phyloP scores from a whole-genome alignment of 2,888 invertebrate genomes.

The Chorisops tibialis region DNA sequence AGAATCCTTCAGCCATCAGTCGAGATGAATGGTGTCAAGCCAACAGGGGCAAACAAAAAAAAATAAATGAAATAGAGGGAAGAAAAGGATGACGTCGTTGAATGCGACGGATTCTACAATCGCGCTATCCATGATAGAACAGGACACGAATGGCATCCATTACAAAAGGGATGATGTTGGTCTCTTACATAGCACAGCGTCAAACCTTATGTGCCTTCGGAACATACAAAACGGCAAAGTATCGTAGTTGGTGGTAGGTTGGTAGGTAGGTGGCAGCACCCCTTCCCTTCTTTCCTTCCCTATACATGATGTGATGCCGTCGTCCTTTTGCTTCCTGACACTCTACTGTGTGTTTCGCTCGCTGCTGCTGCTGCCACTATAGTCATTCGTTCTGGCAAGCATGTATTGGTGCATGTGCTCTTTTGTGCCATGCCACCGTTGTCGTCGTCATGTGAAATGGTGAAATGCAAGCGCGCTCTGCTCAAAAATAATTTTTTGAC shows the following conservation, averaged over 20 bases:
- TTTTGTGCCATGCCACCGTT: conserved; percentile 1
- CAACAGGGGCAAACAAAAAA: too few species aligned
- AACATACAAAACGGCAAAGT: too few species aligned
- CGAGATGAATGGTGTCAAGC: conserved; percentile 31
- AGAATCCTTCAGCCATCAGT: conserved; percentile 27
- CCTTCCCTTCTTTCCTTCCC: not conserved
- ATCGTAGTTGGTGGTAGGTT: conserved; percentile 14
- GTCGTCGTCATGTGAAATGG: conserved; percentile 32
- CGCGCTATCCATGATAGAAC: not conserved
- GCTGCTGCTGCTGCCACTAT: too few species aligned
- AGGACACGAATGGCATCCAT: not conserved
- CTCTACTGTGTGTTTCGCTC: not conserved
- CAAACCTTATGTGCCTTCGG: not conserved
- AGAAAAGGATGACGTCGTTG: conserved; percentile 20
- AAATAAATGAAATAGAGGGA: conserved; percentile 27
- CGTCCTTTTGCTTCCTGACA: conserved; percentile 5
- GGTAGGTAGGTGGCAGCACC: conserved; percentile 9
- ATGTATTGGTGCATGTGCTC: conserved; percentile 6
- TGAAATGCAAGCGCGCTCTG: conserved; percentile 33
- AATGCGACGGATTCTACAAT: conserved; percentile 7
- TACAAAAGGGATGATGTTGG: too few species aligned
- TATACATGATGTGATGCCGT: conserved; percentile 7
- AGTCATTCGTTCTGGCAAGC: too few species aligned
- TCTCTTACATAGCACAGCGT: not conserved
- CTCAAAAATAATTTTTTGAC: conserved; percentile 36